Percentiles rank a stretch among this genome's conserved stretches.
Conservation (phyloP, 2,888 invertebrate genomes). For the Calameuta filiformis region DNA sequence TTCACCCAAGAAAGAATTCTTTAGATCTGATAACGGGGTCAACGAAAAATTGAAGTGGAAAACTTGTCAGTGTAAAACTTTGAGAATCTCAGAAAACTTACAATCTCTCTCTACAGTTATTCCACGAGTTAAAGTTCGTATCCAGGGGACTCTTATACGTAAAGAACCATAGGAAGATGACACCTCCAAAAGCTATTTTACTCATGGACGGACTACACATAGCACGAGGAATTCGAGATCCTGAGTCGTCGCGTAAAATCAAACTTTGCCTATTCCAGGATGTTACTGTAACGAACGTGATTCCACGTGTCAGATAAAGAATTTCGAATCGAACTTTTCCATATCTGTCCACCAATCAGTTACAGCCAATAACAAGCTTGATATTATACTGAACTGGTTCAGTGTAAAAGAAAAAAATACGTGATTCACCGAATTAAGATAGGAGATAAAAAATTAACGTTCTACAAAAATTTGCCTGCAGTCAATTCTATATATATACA, state of each 20-base stretch:
- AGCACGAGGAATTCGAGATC: background rate
- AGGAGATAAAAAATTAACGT: too few species aligned
- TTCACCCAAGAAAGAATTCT: background rate
- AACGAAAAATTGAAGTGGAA: background rate
- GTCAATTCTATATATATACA: too few species aligned
- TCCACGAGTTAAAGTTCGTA: too few species aligned
- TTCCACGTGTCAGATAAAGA: background rate
- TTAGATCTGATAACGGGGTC: background rate
- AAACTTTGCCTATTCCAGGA: background rate
- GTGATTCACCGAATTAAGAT: background rate
- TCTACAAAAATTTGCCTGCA: background rate
- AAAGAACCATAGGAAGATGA: too few species aligned
- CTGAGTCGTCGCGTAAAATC: background rate
- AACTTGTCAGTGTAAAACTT: background rate
- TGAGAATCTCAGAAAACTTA: background rate
- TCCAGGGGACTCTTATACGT: too few species aligned
- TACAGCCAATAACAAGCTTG: background rate
- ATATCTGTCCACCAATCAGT: background rate
- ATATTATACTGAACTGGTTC: background rate
- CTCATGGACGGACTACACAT: background rate
- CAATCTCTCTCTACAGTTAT: background rate
- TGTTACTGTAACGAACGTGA: background rate
- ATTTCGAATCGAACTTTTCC: background rate
- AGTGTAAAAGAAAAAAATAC: background rate
- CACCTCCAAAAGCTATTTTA: too few species aligned